Evolutionary conservation across 2,888 invertebrate species (phyloP), one percentile per base, ranked within the genome.

Genomic region (Nephrocerus scutellatus): DNA sequence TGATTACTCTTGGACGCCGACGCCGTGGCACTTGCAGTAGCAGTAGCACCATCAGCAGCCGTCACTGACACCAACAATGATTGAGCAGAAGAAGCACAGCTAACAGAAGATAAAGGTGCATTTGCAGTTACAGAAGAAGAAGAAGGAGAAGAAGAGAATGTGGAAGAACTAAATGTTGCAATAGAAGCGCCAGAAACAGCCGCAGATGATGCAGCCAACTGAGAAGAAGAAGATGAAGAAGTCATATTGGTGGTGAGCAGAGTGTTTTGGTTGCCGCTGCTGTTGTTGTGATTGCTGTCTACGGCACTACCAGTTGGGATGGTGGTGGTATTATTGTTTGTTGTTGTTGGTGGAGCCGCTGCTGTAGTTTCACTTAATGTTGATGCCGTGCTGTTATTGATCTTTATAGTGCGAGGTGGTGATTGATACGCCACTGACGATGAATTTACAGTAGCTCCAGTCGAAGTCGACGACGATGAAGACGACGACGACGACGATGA

Each of bases 101-200:
- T 46, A 32, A 33, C 37, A 20, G 46, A 39, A 23, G 33, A 36
- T 22, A 38, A 33, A 39, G 38, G 39, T 24, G 39, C 31, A 40
- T 39, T 41, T 41, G 46, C 38, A 41, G 39, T 38, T 36, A 48
- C 30, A 38, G 26, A 26, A 36, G 37, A 26, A 21, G 35, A 31
- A 12, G 34, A 39, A 18, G 39, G 32, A 19, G 48, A 30, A 22
- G 44, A n/a, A n/a, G n/a, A n/a, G n/a, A n/a, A n/a, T n/a, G n/a
- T n/a, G n/a, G n/a, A n/a, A n/a, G n/a, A n/a, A n/a, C n/a, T n/a
- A n/a, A n/a, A n/a, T 50, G 40, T 53, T 60, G 61, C 42, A 61
- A 62, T 50, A 60, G 66, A 35, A 55, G 59, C 46, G 69, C 60
- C 39, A 60, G 58, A 22, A 68, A 44, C 39, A 26, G 43, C 39